Evolutionary conservation across 2,888 invertebrate genomes (phyloP).

Genomic region (Nomada goodeniana): DNA sequence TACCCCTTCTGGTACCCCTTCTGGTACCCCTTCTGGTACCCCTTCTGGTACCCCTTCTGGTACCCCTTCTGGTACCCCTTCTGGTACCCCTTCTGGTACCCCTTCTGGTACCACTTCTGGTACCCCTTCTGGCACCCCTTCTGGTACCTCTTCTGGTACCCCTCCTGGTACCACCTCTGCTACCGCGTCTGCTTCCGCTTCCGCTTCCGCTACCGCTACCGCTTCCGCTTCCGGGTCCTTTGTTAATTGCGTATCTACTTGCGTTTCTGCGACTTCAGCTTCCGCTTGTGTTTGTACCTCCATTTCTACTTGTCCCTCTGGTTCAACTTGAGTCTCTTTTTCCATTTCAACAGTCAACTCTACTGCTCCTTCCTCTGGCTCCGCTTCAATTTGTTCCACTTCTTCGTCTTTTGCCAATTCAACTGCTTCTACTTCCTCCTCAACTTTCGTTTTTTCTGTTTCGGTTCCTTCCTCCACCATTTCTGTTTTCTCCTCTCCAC

Average conservation of each 20-base stretch:
- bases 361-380: constrained; percentile 37
- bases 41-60: neutral
- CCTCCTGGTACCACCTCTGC: neutral
- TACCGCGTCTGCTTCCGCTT: constrained; percentile 21
- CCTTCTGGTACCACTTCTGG: neutral
- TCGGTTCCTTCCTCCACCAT: constrained; percentile 23
- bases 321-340: constrained; percentile 38
- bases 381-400: constrained; percentile 41
- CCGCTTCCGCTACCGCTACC: constrained; percentile 38
- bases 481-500: constrained; percentile 15
- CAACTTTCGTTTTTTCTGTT: neutral
- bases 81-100: neutral
- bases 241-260: too few species aligned
- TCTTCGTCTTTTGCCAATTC: constrained; percentile 28
- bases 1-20: neutral
- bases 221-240: constrained; percentile 16
- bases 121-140: neutral
- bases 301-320: constrained; percentile 7
- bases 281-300: constrained; percentile 4
- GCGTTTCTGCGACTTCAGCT: neutral
- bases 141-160: neutral
- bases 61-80: neutral
- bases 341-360: neutral
- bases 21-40: neutral
- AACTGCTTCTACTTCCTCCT: constrained; percentile 30